phyloP scores from a whole-genome alignment of 1,140 invertebrate genomes.

The Sesamia nonagrioides region DNA sequence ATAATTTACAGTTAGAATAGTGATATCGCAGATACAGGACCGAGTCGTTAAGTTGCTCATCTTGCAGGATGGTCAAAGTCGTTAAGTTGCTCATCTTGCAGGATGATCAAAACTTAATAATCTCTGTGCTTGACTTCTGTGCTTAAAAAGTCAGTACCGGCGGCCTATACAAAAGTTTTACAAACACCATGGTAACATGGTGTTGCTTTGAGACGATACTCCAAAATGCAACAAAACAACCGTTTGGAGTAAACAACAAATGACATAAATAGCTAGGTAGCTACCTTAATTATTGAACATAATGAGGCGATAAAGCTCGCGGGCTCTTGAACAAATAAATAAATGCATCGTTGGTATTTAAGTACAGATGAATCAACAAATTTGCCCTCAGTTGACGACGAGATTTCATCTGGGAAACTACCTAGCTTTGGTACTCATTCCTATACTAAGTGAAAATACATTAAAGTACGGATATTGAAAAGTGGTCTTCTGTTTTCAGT shows the following conservation, averaged over 20 bases:
- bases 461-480: background rate
- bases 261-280: background rate
- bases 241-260: background rate
- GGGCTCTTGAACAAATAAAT: slow-evolving; percentile 22
- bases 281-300: slow-evolving; percentile 18
- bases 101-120: too few relatives aligned
- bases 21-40: too few relatives aligned
- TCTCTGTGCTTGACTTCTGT: too few relatives aligned
- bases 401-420: slow-evolving; percentile 36
- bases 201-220: background rate
- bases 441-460: background rate
- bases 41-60: too few relatives aligned
- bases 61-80: too few relatives aligned
- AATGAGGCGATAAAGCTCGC: slow-evolving; percentile 22
- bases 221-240: background rate
- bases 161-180: too few relatives aligned
- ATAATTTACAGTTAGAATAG: too few relatives aligned
- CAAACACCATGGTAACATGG: too few relatives aligned
- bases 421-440: background rate
- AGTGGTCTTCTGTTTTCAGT: slow-evolving; percentile 17
- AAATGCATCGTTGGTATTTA: slow-evolving; percentile 41
- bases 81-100: too few relatives aligned
- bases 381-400: slow-evolving; percentile 44
- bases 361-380: slow-evolving; percentile 45
- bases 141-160: too few relatives aligned